Evolutionary conservation across 2,888 invertebrate genomes (phyloP).

Genomic region (Selenia dentaria): DNA sequence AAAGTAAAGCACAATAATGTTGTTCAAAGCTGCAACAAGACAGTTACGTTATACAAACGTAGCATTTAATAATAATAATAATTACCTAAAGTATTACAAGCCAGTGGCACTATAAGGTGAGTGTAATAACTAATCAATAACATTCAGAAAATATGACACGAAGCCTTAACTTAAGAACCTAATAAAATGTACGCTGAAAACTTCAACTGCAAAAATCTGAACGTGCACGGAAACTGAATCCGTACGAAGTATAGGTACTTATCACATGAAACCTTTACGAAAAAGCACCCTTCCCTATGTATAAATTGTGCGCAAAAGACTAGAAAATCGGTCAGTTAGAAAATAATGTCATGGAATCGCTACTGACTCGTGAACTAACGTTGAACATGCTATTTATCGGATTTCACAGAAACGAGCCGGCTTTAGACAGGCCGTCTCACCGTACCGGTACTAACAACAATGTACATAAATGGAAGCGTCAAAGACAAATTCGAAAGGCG

Average conservation of each 20-base stretch:
- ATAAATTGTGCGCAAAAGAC: conserved; percentile 80
- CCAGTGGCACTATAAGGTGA: conserved; percentile 79
- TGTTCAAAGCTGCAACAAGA: conserved; percentile 83
- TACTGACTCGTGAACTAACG: conserved; percentile 34
- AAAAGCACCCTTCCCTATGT: conserved; percentile 73
- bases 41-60: conserved; percentile 54
- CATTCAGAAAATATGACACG: conserved; percentile 77
- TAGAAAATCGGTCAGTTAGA: conserved; percentile 71
- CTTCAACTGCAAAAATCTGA: conserved; percentile 49
- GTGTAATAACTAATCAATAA: conserved; percentile 52
- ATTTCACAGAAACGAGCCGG: background rate
- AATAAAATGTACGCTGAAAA: conserved; percentile 51
- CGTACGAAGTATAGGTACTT: conserved; percentile 48
- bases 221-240: conserved; percentile 58
- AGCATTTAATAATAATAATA: conserved; percentile 54
- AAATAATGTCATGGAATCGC: conserved; percentile 67
- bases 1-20: conserved; percentile 80
- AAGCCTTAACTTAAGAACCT: conserved; percentile 64
- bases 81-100: conserved; percentile 61
- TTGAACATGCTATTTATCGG: conserved; percentile 8
- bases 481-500: conserved; percentile 7
- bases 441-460: background rate
- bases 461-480: conserved; percentile 2
- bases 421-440: background rate
- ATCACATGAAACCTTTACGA: conserved; percentile 73